Conservation (phyloP, 2,797 vertebrate species). For the Esox masquinongy region DNA sequence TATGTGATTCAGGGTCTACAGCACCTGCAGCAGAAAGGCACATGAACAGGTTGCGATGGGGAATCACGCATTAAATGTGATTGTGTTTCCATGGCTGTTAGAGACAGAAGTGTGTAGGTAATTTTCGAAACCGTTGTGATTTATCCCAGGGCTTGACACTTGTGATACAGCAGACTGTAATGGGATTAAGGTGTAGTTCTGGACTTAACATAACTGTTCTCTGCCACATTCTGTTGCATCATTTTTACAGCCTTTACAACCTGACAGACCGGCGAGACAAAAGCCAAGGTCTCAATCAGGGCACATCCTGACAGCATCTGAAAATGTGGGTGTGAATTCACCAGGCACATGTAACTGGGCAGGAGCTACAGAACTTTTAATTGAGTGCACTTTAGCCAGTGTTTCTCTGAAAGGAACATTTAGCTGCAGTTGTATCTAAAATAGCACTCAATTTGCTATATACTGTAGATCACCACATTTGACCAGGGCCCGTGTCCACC, state of each 20-base stretch:
- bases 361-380: neutral
- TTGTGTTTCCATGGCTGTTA: conserved; percentile 58
- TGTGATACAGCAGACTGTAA: conserved; percentile 55
- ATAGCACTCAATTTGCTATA: no score
- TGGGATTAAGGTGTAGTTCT: no score
- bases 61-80: no score
- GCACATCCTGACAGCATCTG: neutral
- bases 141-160: conserved; percentile 66
- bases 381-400: no score
- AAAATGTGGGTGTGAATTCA: neutral
- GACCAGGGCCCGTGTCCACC: no score
- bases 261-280: conserved; percentile 35
- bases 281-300: conserved; percentile 52
- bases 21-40: no score
- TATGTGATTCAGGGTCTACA: no score
- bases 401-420: no score
- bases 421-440: no score
- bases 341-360: neutral
- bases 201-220: no score
- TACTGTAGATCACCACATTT: no score
- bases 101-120: conserved; percentile 47
- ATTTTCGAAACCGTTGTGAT: conserved; percentile 69
- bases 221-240: conserved; percentile 46
- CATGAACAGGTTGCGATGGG: no score
- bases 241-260: conserved; percentile 11